These are phyloP conservation scores for Phalanger gymnotis DNA, from an alignment of 2,797 vertebrate species.

Conservation along the genomic window DNA sequence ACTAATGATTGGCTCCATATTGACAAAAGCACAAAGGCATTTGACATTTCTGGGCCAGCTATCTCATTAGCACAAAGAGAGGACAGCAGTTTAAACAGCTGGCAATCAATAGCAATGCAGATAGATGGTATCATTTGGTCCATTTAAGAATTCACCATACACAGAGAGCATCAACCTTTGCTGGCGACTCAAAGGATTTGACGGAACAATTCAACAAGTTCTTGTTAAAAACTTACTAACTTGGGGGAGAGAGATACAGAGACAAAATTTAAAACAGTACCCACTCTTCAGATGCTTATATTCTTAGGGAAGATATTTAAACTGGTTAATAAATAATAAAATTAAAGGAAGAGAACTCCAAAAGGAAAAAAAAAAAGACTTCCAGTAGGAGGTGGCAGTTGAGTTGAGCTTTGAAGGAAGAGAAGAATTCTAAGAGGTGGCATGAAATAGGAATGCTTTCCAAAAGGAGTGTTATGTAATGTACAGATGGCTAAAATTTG, in stretches of 20 bases:
- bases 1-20: slow-evolving; percentile 31
- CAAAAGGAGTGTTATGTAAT: background rate
- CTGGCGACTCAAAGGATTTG: background rate
- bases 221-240: background rate
- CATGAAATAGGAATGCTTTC: background rate
- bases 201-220: background rate
- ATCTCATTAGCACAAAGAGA: slow-evolving; percentile 44
- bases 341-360: background rate
- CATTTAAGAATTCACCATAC: background rate
- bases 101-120: background rate
- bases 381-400: background rate
- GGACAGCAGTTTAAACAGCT: slow-evolving; percentile 12
- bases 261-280: background rate
- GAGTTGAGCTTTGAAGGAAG: background rate
- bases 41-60: background rate
- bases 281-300: background rate
- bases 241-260: background rate
- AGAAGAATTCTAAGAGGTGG: background rate
- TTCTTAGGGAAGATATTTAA: background rate
- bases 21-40: slow-evolving; percentile 22
- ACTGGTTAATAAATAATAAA: background rate
- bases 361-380: background rate
- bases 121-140: background rate
- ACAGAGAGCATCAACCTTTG: background rate
- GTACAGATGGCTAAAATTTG: background rate